Percentiles rank a stretch among this genome's conserved stretches.
Evolutionary conservation across 2,888 invertebrate genomes (phyloP).

Genomic region (Hedychridium roseum): DNA sequence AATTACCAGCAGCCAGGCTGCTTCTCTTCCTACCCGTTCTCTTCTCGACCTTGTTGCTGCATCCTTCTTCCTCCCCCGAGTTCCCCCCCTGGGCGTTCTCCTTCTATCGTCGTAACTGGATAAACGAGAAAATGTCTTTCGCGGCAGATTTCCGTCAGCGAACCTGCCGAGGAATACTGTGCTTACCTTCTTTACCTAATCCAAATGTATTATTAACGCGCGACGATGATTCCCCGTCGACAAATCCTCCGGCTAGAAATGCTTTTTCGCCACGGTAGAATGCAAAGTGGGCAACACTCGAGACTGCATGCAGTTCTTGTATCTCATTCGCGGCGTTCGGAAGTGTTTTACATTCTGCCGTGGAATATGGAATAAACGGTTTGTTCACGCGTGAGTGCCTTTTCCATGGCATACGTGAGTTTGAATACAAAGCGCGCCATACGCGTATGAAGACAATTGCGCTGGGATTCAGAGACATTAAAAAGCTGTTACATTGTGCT

Average conservation of each 20-base stretch:
- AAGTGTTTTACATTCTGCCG: constrained; percentile 39
- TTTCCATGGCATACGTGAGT: constrained; percentile 40
- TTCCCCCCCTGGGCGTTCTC: constrained; percentile 27
- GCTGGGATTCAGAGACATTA: no score
- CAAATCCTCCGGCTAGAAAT: no score
- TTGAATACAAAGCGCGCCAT: constrained; percentile 38
- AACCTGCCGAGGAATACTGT: no score
- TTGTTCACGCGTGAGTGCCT: constrained; percentile 45
- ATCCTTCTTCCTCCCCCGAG: constrained; percentile 6
- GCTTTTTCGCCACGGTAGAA: no score
- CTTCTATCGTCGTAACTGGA: constrained; percentile 30
- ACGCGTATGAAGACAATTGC: no score
- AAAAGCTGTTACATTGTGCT: no score
- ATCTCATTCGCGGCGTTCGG: constrained; percentile 29
- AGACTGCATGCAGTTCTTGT: constrained; percentile 33
- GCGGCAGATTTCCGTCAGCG: constrained; percentile 14
- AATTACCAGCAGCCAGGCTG: constrained; percentile 49
- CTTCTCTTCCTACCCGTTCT: constrained; percentile 7
- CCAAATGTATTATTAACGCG: no score
- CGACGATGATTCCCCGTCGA: no score
- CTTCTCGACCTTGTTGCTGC: constrained; percentile 25
- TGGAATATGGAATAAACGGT: constrained; percentile 44
- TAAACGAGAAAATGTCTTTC: constrained; percentile 29
- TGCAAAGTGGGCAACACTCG: no score
- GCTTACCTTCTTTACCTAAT: no score